phyloP scores from a whole-genome alignment of 2,113 vertebrate genomes.

The Lepisosteus oculatus region DNA sequence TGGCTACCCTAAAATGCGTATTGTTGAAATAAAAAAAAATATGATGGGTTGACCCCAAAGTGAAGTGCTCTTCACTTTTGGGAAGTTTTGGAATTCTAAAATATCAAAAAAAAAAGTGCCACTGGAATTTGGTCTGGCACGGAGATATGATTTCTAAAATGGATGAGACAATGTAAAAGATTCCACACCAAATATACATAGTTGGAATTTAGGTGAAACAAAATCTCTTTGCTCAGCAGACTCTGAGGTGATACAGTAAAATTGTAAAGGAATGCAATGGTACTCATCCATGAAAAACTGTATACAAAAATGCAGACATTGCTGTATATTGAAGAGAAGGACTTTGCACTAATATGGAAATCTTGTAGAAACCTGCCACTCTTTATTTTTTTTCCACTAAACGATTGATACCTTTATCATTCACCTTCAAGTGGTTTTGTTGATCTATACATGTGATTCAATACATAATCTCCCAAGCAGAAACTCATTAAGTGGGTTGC shows the following conservation, averaged over 20 bases:
- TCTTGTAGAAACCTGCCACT: slow-evolving; percentile 11
- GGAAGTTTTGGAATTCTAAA: no score
- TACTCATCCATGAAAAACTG: no score
- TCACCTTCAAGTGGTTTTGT: no score
- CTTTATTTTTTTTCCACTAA: neutral
- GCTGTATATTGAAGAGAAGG: neutral
- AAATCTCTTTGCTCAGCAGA: slow-evolving; percentile 2
- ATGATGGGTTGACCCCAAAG: no score
- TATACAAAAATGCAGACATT: no score
- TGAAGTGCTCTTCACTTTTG: no score
- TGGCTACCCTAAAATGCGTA: no score
- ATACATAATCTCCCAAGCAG: no score
- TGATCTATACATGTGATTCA: no score
- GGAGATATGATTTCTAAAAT: neutral
- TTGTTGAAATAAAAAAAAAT: no score
- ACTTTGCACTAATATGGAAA: neutral
- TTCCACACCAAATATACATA: neutral
- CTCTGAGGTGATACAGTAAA: slow-evolving; percentile 9
- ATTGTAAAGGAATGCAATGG: slow-evolving; percentile 1
- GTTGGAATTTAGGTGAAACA: slow-evolving; percentile 11
- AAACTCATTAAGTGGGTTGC: neutral
- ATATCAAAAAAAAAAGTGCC: neutral
- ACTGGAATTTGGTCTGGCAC: neutral
- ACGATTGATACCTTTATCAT: no score
- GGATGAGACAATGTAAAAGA: neutral